phyloP scores from a whole-genome alignment of 2,113 vertebrate species.

The Himantopus leucocephalus region DNA sequence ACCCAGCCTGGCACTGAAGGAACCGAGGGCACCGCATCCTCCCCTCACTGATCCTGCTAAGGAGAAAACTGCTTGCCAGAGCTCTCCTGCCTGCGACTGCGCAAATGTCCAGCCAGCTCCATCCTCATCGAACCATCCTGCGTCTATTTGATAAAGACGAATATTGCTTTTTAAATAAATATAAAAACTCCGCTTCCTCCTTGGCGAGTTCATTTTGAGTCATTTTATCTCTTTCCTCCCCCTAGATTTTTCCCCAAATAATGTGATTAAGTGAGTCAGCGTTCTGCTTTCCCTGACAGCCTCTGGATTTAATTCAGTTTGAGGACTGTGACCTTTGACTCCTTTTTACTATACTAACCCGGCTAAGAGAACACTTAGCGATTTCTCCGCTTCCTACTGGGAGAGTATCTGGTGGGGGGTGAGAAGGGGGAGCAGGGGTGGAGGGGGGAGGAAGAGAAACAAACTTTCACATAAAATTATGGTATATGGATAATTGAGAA shows the following conservation, averaged over 20 bases:
- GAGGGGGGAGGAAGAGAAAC: conserved; percentile 73
- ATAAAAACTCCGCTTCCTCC: conserved; percentile 80
- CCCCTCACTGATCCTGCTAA: conserved; percentile 9
- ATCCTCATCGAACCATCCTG: conserved; percentile 63
- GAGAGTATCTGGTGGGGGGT: conserved; percentile 71
- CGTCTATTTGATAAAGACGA: conserved; percentile 77
- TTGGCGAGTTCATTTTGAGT: conserved; percentile 83
- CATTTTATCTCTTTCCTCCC: conserved; percentile 83
- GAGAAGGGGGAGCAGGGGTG: conserved; percentile 15
- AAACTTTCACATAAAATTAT: conserved; percentile 94
- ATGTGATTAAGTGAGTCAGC: conserved; percentile 85
- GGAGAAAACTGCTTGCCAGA: neutral
- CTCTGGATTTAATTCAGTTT: conserved; percentile 83
- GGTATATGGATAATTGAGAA: conserved; percentile 97
- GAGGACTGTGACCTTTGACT: conserved; percentile 87
- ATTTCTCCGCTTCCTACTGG: conserved; percentile 81
- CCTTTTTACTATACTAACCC: conserved; percentile 80
- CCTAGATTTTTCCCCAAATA: conserved; percentile 83
- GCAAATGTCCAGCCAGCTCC: conserved; percentile 39
- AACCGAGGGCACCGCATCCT: conserved; percentile 8
- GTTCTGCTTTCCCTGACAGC: conserved; percentile 78
- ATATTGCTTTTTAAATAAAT: conserved; percentile 84
- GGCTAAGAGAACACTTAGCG: conserved; percentile 85
- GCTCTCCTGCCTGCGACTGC: neutral
- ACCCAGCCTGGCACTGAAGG: conserved; percentile 21